phyloP scores from a whole-genome alignment of 2,113 vertebrate species.

The Channa maculata region DNA sequence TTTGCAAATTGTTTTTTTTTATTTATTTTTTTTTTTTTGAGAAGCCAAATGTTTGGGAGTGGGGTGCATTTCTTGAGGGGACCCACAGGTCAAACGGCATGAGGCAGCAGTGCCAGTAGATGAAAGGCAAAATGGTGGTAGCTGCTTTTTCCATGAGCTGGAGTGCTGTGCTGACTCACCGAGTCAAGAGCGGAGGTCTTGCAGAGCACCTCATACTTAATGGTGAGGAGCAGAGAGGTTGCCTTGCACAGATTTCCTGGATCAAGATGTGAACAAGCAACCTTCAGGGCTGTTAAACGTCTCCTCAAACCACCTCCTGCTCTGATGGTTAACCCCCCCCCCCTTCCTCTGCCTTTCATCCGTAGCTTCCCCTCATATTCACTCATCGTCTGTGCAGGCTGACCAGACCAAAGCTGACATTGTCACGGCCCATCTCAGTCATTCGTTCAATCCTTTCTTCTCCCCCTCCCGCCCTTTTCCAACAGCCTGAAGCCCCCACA shows the following conservation, averaged over 20 bases:
- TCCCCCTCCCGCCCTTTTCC: slow-evolving; percentile 21
- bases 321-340: neutral
- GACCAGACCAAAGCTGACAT: slow-evolving; percentile 64
- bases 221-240: neutral
- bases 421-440: slow-evolving; percentile 65
- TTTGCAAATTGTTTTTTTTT: slow-evolving; percentile 30
- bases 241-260: neutral
- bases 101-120: slow-evolving; percentile 11
- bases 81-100: slow-evolving; percentile 37
- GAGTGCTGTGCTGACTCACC: slow-evolving; percentile 1
- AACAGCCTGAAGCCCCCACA: slow-evolving; percentile 27
- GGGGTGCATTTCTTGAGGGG: neutral
- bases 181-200: slow-evolving; percentile 7
- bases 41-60: too few species aligned
- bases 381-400: slow-evolving; percentile 31
- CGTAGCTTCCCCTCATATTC: slow-evolving; percentile 24
- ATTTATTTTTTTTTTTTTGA: too few species aligned
- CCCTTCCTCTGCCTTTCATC: neutral
- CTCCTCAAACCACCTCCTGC: neutral
- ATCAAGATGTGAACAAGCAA: neutral
- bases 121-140: slow-evolving; percentile 29
- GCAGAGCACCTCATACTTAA: neutral
- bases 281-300: neutral
- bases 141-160: slow-evolving; percentile 3
- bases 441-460: slow-evolving; percentile 34